Evolutionary conservation across 2,113 vertebrate species (phyloP).

Genomic region (Tapirus terrestris): DNA sequence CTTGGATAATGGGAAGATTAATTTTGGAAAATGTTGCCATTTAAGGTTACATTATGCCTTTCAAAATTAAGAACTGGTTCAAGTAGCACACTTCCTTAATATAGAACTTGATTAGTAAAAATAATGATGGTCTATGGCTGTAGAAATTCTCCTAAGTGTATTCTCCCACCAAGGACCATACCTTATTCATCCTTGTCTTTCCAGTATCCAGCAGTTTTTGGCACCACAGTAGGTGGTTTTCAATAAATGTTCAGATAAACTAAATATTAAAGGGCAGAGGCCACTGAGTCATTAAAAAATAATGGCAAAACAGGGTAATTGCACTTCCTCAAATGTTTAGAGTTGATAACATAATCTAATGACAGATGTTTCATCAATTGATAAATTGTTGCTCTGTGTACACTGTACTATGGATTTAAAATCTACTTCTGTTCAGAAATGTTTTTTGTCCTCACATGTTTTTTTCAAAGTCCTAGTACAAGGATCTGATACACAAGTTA

Average conservation of each 20-base stretch:
- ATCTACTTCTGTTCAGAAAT: not conserved
- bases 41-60: not conserved
- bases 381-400: not conserved
- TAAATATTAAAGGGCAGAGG: not conserved
- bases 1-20: not conserved
- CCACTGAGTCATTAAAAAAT: not conserved
- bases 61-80: not conserved
- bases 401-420: not conserved
- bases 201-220: not conserved
- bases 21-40: not conserved
- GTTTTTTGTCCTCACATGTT: not conserved
- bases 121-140: not conserved
- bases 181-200: not conserved
- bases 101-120: not conserved
- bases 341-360: not conserved
- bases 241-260: not conserved
- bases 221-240: not conserved
- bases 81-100: slow-evolving; percentile 12
- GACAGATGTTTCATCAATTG: not conserved
- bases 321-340: not conserved
- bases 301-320: not conserved
- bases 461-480: not conserved
- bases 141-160: not conserved
- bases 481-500: not conserved
- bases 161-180: not conserved